Evolutionary conservation across 30 jellyfish, hydroid and myxozoan genomes (phyloP).

Genomic region (Aurelia coerulea): DNA sequence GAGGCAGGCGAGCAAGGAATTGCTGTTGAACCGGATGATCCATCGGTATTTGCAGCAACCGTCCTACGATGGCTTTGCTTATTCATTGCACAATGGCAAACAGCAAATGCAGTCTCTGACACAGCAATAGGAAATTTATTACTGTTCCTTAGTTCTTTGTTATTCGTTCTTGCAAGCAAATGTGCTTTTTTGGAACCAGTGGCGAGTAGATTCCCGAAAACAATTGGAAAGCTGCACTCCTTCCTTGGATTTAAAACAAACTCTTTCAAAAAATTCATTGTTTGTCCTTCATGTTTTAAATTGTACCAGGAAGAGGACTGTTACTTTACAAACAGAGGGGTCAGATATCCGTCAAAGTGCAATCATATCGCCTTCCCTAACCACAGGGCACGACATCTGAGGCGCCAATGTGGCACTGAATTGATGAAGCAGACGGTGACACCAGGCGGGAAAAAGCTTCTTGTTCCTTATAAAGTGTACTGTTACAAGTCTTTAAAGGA

Average conservation of each 20-base stretch:
- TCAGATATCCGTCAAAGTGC: neutral
- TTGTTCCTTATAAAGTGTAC: constrained; percentile 12
- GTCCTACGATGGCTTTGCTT: neutral
- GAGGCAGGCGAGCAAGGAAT: too few species aligned
- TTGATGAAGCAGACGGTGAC: neutral
- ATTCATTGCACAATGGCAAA: constrained; percentile 5
- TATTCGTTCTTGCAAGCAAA: too few species aligned
- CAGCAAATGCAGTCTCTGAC: neutral
- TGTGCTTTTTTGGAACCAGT: too few species aligned
- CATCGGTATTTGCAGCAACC: too few species aligned
- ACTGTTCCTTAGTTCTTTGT: neutral
- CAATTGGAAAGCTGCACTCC: too few species aligned
- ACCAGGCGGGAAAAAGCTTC: constrained; percentile 3
- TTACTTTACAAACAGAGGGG: neutral
- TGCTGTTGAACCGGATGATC: too few species aligned
- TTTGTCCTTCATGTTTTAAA: neutral
- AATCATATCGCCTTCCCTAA: too few species aligned
- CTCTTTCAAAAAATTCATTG: neutral
- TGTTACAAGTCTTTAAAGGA: constrained; percentile 10
- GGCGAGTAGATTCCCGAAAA: too few species aligned
- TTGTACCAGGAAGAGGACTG: neutral
- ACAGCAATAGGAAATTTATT: neutral
- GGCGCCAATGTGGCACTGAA: too few species aligned
- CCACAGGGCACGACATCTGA: too few species aligned
- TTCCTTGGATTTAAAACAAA: neutral